phyloP scores from a whole-genome alignment of 2,888 invertebrate genomes.

The Pachycephus smyrnensis region DNA sequence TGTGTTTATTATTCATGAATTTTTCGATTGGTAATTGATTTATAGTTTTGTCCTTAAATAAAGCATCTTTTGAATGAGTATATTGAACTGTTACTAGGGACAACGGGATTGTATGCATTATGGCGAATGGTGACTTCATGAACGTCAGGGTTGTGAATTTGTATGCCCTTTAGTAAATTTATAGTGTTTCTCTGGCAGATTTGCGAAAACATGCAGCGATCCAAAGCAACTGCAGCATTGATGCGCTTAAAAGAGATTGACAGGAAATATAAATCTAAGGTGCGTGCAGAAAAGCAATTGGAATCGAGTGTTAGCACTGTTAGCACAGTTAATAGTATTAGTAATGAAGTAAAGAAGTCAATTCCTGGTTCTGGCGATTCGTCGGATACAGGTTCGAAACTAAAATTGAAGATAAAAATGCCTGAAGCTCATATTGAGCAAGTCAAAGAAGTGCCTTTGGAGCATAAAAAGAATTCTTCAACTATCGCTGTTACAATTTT shows the following conservation, averaged over 20 bases:
- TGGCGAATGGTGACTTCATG: constrained; percentile 1
- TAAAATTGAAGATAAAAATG: constrained; percentile 39
- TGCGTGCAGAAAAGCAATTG: constrained; percentile 25
- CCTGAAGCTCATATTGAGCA: constrained; percentile 34
- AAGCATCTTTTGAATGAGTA: background rate
- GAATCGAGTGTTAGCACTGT: constrained; percentile 36
- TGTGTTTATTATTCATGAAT: background rate
- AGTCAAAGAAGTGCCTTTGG: constrained; percentile 24
- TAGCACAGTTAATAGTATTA: constrained; percentile 28
- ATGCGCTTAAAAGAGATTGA: constrained; percentile 55
- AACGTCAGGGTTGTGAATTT: background rate
- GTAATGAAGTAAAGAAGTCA: constrained; percentile 6
- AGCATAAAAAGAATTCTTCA: constrained; percentile 16
- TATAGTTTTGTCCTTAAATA: background rate
- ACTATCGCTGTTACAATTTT: constrained; percentile 1
- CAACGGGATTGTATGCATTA: constrained; percentile 18
- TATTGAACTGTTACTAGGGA: background rate
- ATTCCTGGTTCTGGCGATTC: background rate
- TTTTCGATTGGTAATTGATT: background rate
- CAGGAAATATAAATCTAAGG: constrained; percentile 50
- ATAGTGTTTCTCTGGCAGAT: background rate
- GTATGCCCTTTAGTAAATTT: background rate
- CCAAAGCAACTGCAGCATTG: constrained; percentile 53
- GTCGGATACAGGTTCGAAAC: constrained; percentile 18
- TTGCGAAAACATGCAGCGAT: constrained; percentile 41